Evolutionary conservation across 2,113 vertebrate species (phyloP).

Genomic region (Trachemys scripta): DNA sequence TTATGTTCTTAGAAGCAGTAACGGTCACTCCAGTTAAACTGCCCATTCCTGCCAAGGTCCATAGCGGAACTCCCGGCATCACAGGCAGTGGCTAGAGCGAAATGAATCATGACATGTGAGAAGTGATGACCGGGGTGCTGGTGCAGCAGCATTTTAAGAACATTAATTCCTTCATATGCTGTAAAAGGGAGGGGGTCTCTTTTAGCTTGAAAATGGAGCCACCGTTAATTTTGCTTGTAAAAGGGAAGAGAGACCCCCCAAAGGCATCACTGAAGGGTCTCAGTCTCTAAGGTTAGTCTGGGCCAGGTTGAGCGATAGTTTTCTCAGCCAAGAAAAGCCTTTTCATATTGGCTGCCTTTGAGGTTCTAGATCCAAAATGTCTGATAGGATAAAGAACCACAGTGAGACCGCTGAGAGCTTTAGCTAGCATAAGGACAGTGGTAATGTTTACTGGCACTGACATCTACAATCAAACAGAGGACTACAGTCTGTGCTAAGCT

Average conservation of each 20-base stretch:
- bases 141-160: not conserved
- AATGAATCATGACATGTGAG: not conserved
- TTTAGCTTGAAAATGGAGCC: not conserved
- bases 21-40: not conserved
- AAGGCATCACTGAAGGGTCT: not conserved
- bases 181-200: not conserved
- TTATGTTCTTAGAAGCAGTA: not conserved
- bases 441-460: not conserved
- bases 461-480: rapidly evolving
- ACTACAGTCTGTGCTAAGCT: not conserved
- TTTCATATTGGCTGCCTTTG: not conserved
- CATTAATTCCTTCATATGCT: not conserved
- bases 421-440: not conserved
- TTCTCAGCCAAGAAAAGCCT: not conserved
- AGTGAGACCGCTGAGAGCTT: not conserved
- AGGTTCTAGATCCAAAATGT: not conserved
- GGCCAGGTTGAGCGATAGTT: not conserved
- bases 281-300: not conserved
- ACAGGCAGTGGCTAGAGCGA: not conserved
- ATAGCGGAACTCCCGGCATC: not conserved
- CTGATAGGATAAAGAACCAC: not conserved
- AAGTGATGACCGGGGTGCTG: not conserved
- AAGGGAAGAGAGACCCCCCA: not conserved
- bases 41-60: not conserved
- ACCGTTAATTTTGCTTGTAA: rapidly evolving